Percentiles rank a stretch among this genome's conserved stretches.
These are phyloP conservation scores for Nebria brevicollis DNA, from an alignment of 2,888 invertebrate species.

Conservation along the genomic window DNA sequence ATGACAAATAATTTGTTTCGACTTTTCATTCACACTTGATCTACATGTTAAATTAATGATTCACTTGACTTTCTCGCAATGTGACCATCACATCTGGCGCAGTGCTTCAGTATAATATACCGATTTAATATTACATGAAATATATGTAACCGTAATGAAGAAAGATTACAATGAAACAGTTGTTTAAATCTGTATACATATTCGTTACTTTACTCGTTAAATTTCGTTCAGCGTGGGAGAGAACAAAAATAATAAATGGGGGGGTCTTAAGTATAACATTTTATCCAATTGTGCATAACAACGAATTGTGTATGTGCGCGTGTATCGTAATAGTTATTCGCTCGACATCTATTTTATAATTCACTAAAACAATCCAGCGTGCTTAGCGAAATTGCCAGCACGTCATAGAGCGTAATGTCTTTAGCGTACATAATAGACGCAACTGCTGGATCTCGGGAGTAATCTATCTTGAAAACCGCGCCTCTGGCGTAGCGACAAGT, in stretches of 20 bases:
- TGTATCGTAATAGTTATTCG: constrained; percentile 22
- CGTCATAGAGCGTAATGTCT: constrained; percentile 34
- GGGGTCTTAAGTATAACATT: not conserved
- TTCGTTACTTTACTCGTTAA: not conserved
- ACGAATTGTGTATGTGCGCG: not conserved
- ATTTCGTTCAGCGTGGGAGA: not conserved
- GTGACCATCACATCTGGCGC: not conserved
- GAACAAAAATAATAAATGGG: not conserved
- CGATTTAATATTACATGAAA: not conserved
- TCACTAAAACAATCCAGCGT: constrained; percentile 32
- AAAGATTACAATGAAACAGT: not conserved
- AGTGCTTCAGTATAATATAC: not conserved
- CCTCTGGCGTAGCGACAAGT: constrained; percentile 4
- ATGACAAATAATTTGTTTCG: not conserved
- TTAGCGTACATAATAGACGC: constrained; percentile 8
- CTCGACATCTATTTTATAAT: constrained; percentile 35
- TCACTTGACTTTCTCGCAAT: not conserved
- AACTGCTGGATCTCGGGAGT: constrained; percentile 11
- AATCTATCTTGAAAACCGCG: constrained; percentile 37
- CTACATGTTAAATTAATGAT: not conserved
- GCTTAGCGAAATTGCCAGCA: constrained; percentile 35
- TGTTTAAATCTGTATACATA: not conserved
- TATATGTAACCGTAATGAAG: not conserved
- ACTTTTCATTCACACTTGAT: not conserved
- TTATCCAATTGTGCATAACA: not conserved